phyloP scores from a whole-genome alignment of 2,113 vertebrate species.

The Microtus ochrogaster region DNA sequence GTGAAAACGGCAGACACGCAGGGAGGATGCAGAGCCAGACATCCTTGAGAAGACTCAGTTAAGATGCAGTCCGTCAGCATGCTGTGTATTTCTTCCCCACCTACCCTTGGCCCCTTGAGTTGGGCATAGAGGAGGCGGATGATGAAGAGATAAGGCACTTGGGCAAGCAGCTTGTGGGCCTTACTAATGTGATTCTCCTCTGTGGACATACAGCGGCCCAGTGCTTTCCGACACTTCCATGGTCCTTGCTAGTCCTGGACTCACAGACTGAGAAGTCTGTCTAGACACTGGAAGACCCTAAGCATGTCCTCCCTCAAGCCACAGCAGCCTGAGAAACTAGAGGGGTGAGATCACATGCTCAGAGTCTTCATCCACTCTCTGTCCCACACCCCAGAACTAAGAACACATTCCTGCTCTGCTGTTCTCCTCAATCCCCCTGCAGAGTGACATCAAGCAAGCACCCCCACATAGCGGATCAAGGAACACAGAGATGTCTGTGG shows the following conservation, averaged over 20 bases:
- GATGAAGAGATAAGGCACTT: too few species aligned
- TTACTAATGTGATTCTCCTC: not conserved
- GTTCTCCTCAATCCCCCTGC: rapidly evolving
- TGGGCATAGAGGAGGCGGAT: too few species aligned
- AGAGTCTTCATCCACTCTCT: not conserved
- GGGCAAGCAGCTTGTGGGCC: not conserved
- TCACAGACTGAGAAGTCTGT: not conserved
- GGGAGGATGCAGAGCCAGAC: not conserved
- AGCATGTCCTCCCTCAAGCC: rapidly evolving
- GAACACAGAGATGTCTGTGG: not conserved
- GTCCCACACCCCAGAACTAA: not conserved
- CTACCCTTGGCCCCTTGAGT: rapidly evolving
- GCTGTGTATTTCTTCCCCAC: not conserved
- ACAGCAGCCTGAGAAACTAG: not conserved
- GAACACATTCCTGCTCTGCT: rapidly evolving
- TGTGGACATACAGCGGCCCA: not conserved
- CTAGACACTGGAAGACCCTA: too few species aligned
- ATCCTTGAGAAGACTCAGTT: not conserved
- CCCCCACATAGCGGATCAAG: not conserved
- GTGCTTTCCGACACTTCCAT: not conserved
- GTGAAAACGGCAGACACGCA: rapidly evolving
- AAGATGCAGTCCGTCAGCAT: not conserved
- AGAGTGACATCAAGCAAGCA: not conserved
- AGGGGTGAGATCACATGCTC: not conserved
- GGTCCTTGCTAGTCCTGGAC: not conserved